Percentiles rank a stretch among this genome's conserved stretches.
Evolutionary conservation across 1,140 invertebrate species (phyloP).

Genomic region (Solen grandis): DNA sequence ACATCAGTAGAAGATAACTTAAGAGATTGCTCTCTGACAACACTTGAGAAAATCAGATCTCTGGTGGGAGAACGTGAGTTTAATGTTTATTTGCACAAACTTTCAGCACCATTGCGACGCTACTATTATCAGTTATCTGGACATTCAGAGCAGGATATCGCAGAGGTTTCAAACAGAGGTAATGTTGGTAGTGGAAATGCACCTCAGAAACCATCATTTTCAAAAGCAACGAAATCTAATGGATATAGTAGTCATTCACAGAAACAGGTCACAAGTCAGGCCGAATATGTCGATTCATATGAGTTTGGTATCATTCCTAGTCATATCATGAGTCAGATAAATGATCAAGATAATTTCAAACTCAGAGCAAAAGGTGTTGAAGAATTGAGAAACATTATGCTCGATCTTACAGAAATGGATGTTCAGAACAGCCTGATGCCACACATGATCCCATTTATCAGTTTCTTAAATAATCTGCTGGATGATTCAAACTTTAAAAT

Average conservation of each 20-base stretch:
- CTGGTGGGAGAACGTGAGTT: constrained; percentile 77
- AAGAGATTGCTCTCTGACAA: constrained; percentile 72
- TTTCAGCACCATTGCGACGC: constrained; percentile 72
- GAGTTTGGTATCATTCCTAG: constrained; percentile 80
- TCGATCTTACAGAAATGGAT: constrained; percentile 66
- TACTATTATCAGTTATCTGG: constrained; percentile 76
- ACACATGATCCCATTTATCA: constrained; percentile 85
- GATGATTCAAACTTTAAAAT: constrained; percentile 85
- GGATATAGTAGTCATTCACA: constrained; percentile 33
- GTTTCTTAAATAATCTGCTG: constrained; percentile 83
- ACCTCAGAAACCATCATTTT: constrained; percentile 39
- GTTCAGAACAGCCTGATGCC: constrained; percentile 82
- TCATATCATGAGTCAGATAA: constrained; percentile 77
- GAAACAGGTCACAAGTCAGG: constrained; percentile 41
- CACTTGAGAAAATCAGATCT: constrained; percentile 76
- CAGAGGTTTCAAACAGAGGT: constrained; percentile 8
- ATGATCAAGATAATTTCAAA: constrained; percentile 79
- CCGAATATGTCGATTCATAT: constrained; percentile 68
- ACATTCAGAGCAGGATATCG: constrained; percentile 35
- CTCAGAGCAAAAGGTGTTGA: constrained; percentile 78
- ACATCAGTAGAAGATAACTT: constrained; percentile 75
- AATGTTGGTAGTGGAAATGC: neutral
- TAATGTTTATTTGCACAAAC: constrained; percentile 73
- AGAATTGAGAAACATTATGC: constrained; percentile 75
- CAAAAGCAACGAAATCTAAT: constrained; percentile 57